phyloP scores from a whole-genome alignment of 30 jellyfish, hydroid and myxozoan species.

The Turritopsis dohrnii region DNA sequence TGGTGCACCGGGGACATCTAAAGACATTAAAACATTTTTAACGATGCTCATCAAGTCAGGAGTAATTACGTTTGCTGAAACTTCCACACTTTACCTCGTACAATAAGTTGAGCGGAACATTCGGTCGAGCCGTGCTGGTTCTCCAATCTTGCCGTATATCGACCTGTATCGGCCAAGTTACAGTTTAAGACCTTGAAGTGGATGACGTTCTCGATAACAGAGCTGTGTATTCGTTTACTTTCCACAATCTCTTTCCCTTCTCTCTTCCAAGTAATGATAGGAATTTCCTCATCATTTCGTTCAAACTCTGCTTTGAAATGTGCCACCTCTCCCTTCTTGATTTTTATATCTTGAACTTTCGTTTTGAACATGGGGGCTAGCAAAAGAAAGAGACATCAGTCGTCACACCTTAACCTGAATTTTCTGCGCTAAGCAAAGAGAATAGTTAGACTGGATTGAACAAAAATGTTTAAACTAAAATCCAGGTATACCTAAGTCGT shows the following conservation, averaged over 20 bases:
- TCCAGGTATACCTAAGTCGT: neutral
- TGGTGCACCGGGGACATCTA: slow-evolving; percentile 91
- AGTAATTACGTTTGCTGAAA: neutral
- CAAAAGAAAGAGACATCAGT: neutral
- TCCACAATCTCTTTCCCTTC: slow-evolving; percentile 70
- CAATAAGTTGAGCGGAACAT: slow-evolving; percentile 74
- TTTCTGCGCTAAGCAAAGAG: too few relatives aligned
- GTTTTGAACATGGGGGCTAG: slow-evolving; percentile 31
- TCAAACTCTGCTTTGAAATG: slow-evolving; percentile 26
- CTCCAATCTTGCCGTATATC: slow-evolving; percentile 81
- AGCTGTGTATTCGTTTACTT: slow-evolving; percentile 31
- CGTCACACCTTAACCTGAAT: too few relatives aligned
- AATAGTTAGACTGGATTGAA: too few relatives aligned
- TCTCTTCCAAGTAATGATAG: slow-evolving; percentile 55
- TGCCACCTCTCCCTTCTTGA: slow-evolving; percentile 30
- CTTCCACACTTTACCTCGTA: slow-evolving; percentile 43
- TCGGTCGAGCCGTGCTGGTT: slow-evolving; percentile 89
- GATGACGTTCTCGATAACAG: slow-evolving; percentile 42
- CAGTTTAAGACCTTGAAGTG: slow-evolving; percentile 42
- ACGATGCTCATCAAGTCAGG: neutral
- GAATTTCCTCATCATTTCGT: slow-evolving; percentile 7
- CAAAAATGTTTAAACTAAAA: neutral
- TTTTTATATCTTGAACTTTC: slow-evolving; percentile 20
- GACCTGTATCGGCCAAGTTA: slow-evolving; percentile 68
- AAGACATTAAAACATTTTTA: neutral